Conservation (phyloP, 2,888 invertebrate genomes). For the Drosophila hamatofila region DNA sequence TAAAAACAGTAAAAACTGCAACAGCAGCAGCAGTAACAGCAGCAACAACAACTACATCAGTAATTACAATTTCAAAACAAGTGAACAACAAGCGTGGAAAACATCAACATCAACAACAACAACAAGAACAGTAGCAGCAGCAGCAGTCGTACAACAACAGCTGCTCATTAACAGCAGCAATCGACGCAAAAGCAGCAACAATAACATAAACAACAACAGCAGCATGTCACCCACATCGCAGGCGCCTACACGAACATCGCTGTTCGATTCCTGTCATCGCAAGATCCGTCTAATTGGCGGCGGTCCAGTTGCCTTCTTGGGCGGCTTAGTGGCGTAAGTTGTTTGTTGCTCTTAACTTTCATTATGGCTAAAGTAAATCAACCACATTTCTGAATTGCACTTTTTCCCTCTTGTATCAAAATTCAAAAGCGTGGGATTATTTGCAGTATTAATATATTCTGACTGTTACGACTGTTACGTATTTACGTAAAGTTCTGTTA, state of each 20-base stretch:
- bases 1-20: conserved; percentile 73
- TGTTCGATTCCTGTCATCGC: conserved; percentile 90
- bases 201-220: conserved; percentile 42
- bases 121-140: conserved; percentile 40
- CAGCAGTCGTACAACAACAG: conserved; percentile 41
- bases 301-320: conserved; percentile 88
- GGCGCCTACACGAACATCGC: conserved; percentile 87
- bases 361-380: conserved; percentile 9
- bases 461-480: not conserved
- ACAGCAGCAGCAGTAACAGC: conserved; percentile 23
- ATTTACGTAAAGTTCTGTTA: not conserved
- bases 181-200: conserved; percentile 41
- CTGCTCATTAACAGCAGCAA: conserved; percentile 55
- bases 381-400: conserved; percentile 7
- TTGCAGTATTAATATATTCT: not conserved
- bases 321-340: conserved; percentile 91
- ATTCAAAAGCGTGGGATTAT: conserved; percentile 30
- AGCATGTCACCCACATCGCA: conserved; percentile 83
- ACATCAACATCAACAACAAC: conserved; percentile 47
- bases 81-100: conserved; percentile 66
- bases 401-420: conserved; percentile 15
- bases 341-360: conserved; percentile 60
- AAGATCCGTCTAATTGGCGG: conserved; percentile 90
- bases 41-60: conserved; percentile 66
- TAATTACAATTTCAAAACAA: conserved; percentile 78